A percentile compares a stretch with the other conserved stretches of the same genome.
These are phyloP conservation scores for Conops quadrifasciatus DNA, from an alignment of 2,888 invertebrate species.

Conservation along the genomic window DNA sequence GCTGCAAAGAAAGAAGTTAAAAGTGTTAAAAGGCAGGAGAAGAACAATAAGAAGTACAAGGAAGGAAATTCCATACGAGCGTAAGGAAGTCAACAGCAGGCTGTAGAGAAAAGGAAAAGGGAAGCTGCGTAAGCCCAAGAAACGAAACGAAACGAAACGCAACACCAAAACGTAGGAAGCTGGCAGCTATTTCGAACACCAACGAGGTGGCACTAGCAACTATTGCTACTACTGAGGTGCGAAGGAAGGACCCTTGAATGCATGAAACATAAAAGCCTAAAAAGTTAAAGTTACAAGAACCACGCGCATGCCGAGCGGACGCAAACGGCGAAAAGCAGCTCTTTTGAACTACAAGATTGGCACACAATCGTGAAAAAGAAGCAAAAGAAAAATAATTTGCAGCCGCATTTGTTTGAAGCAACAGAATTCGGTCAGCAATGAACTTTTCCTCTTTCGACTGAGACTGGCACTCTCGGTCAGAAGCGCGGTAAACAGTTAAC, in stretches of 20 bases:
- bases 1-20: not conserved
- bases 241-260: no score
- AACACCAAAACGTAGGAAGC: no score
- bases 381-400: not conserved
- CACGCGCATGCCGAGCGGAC: no score
- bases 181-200: no score
- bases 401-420: constrained; percentile 18
- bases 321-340: not conserved
- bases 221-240: no score
- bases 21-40: not conserved
- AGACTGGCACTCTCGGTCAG: no score
- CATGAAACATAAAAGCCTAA: no score
- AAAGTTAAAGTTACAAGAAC: no score
- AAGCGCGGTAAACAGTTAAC: no score
- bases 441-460: constrained; percentile 5
- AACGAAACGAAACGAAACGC: not conserved
- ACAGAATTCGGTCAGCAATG: constrained; percentile 30
- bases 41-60: not conserved
- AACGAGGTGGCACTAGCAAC: no score
- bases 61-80: not conserved
- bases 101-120: not conserved
- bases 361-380: no score
- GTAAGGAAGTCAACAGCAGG: not conserved
- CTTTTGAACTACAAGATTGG: not conserved
- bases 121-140: not conserved